Conservation (phyloP, 1,140 invertebrate genomes). For the Diabrotica virgifera region DNA sequence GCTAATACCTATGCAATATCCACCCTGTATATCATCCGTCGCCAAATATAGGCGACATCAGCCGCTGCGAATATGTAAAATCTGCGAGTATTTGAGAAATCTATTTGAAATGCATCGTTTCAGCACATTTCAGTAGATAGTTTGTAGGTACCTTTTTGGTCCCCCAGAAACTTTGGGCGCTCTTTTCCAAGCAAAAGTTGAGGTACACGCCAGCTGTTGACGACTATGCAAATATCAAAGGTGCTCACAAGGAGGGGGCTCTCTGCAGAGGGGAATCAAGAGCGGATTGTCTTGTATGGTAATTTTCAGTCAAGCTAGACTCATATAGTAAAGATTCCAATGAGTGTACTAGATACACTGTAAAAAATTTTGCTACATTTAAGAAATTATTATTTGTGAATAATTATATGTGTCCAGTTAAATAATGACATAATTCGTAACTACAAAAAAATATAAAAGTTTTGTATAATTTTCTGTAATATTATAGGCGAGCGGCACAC, state of each 20-base stretch:
- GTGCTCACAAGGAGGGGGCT: constrained; percentile 29
- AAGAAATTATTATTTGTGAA: no score
- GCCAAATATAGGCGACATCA: neutral
- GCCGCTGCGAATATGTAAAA: constrained; percentile 2
- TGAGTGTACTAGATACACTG: neutral
- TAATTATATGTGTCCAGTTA: no score
- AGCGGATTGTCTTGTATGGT: neutral
- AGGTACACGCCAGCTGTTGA: constrained; percentile 46
- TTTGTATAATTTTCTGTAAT: no score
- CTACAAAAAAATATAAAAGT: no score
- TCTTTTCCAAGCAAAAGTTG: constrained; percentile 44
- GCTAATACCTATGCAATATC: no score
- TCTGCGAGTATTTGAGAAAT: constrained; percentile 39
- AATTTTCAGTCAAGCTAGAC: no score
- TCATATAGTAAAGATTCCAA: neutral
- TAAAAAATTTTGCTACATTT: no score
- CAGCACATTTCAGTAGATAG: constrained; percentile 42
- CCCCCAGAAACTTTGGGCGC: constrained; percentile 42
- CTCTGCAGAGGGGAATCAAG: constrained; percentile 13
- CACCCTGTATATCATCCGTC: neutral
- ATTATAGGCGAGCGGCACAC: no score
- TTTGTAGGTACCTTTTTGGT: constrained; percentile 36
- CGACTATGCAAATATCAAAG: constrained; percentile 46
- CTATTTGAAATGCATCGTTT: constrained; percentile 46
- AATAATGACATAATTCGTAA: no score